phyloP scores from a whole-genome alignment of 2,113 vertebrate genomes.

The Arenaria interpres region DNA sequence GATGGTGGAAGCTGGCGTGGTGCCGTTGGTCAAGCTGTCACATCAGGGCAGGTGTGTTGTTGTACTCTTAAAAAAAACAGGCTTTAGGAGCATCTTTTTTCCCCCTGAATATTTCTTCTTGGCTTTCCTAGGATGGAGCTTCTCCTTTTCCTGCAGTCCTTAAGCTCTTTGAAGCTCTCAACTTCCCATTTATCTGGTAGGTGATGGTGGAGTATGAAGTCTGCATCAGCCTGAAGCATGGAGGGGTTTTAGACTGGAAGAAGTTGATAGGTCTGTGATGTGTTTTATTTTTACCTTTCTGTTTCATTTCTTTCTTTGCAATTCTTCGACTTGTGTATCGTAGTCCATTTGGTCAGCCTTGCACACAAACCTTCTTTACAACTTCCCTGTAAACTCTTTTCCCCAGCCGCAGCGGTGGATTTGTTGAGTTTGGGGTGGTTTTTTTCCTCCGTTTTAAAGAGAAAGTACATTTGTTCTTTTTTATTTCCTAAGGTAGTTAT shows the following conservation, averaged over 20 bases:
- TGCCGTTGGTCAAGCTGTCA: neutral
- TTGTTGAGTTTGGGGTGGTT: neutral
- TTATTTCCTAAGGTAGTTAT: slow-evolving; percentile 55
- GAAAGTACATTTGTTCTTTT: slow-evolving; percentile 39
- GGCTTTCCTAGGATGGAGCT: neutral
- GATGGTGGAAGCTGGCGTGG: accelerated
- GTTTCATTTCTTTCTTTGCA: neutral
- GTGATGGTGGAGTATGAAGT: neutral
- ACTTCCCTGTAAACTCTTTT: neutral
- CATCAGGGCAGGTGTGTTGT: neutral
- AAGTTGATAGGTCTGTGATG: neutral
- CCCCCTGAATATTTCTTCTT: neutral
- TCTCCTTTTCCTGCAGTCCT: neutral
- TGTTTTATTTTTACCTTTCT: slow-evolving; percentile 11
- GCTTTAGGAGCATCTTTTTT: neutral
- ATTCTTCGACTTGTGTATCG: neutral
- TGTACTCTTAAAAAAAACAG: neutral
- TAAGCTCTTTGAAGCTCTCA: neutral
- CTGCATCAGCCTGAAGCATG: neutral
- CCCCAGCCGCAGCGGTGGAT: neutral
- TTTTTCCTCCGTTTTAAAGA: neutral
- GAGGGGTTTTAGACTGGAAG: neutral
- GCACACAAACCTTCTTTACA: neutral
- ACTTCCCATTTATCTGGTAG: neutral
- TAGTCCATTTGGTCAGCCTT: neutral